Evolutionary conservation across 2,888 invertebrate species (phyloP), one percentile per base, ranked within the genome.

Genomic region (Zygogramma bicolorata): DNA sequence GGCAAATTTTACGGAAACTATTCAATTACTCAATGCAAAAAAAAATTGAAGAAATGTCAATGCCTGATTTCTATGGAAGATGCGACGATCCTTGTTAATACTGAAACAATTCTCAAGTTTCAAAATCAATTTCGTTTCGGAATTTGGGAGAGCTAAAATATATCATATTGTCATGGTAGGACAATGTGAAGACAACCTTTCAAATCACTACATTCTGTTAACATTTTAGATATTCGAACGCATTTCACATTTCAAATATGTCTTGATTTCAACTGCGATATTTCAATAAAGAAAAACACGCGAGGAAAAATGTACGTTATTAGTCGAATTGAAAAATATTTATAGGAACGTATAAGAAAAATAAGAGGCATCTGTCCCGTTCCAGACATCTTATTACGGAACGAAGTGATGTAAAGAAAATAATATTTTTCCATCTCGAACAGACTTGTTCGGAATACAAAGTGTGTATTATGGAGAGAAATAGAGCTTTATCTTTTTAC

Each of bases 391-490:
- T 83, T 84, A 83, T 84, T 84, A 84, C 81, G 80, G 66, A 81
- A 81, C 84, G 83, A 83, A 83, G 82, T 84, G 84, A 84, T 83
- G 84, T 83, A 84, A 84, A 84, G 84, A 84, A 85, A 85, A 85
- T 85, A 85, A 85, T 85, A 85, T 85, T 85, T 85, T 84, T 84
- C 85, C 85, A 85, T 85, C 83, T 84, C 80, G 79, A 82, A 82
- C 83, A 83, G 82, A 82, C 83, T 83, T 79, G 83, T 82, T 81
- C 83, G 84, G 85, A 84, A 85, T 85, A 85, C 85, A 85, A 85
- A 85, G 84, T 85, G 83, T 84, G 84, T 82, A 85, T 85, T 84
- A 84, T 83, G 81, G 80, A 81, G 80, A 83, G 83, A 84, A 84
- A 84, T 84, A 79, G 83, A 84, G 80, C 83, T 80, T 80, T 82